Evolutionary conservation across 2,888 invertebrate genomes (phyloP).

Genomic region (Polyommatus icarus): DNA sequence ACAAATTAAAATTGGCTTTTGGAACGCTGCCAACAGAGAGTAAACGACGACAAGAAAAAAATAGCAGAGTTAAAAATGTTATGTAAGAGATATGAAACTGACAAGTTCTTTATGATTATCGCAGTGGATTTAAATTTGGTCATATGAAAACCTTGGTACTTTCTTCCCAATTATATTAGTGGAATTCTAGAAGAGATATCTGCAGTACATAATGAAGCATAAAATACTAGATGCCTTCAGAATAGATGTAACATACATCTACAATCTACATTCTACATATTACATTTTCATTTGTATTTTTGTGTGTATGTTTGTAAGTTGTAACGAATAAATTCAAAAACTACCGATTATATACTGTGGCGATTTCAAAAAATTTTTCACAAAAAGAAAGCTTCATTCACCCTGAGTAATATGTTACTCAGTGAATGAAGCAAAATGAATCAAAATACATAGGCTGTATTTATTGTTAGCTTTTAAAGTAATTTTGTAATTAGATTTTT

Average conservation of each 20-base stretch:
- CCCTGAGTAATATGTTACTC: too few relatives aligned
- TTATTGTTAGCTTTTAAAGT: neutral
- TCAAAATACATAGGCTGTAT: too few relatives aligned
- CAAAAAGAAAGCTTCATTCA: too few relatives aligned
- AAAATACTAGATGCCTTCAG: neutral
- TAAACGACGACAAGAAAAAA: constrained; percentile 71
- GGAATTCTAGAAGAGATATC: neutral
- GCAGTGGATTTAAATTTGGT: neutral
- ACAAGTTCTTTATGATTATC: constrained; percentile 43
- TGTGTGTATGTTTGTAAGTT: too few relatives aligned
- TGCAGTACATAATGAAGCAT: neutral
- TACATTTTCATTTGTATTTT: too few relatives aligned
- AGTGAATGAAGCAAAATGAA: too few relatives aligned
- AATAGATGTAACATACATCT: neutral
- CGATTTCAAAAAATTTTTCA: too few relatives aligned
- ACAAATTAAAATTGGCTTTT: constrained; percentile 54
- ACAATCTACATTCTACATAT: neutral
- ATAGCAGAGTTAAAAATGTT: constrained; percentile 71
- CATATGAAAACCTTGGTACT: neutral
- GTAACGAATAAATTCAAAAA: too few relatives aligned
- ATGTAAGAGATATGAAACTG: constrained; percentile 43
- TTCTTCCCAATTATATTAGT: neutral
- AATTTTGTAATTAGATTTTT: neutral
- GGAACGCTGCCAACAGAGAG: constrained; percentile 65
- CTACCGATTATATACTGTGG: too few relatives aligned